A percentile compares a stretch with the other conserved stretches of the same genome.
Conservation (phyloP, 2,113 vertebrate genomes). For the Felis catus region F.catus_Fca126_mat1.0 CM031421.1:5612501-5613000, state of each 20-base stretch:
- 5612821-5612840: neutral
- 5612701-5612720: neutral
- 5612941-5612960: neutral
- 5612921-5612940: neutral
- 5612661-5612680: neutral
- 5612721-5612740: neutral
- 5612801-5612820: neutral
- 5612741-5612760: neutral
- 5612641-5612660: neutral
- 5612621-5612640: neutral
- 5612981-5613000: neutral
- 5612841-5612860: neutral
- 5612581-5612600: neutral
- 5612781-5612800: conserved; percentile 9
- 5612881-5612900: neutral
- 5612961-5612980: conserved; percentile 19
- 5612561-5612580: neutral
- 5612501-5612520: conserved; percentile 12
- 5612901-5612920: neutral
- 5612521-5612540: neutral
- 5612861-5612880: neutral
- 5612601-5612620: neutral
- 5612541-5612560: neutral
- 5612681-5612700: neutral
- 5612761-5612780: neutral